Evolutionary conservation across 1,140 invertebrate species (phyloP).

Genomic region (Amyelois transitella): DNA sequence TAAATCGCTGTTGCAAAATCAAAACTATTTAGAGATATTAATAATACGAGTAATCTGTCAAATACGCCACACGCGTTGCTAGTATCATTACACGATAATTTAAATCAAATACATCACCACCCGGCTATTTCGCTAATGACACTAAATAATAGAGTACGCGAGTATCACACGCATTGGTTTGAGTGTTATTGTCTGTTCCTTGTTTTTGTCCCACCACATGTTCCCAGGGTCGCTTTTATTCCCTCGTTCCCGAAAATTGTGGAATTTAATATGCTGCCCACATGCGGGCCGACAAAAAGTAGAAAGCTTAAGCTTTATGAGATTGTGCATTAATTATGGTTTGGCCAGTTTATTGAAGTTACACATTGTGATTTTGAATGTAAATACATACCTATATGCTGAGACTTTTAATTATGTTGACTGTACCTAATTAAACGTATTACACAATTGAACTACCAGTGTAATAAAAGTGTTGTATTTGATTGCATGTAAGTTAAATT

Average conservation of each 20-base stretch:
- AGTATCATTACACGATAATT: background rate
- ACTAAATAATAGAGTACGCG: background rate
- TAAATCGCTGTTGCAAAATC: conserved; percentile 5
- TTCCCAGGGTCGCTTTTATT: conserved; percentile 33
- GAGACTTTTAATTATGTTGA: no score
- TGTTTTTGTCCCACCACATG: conserved; percentile 44
- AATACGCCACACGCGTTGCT: conserved; percentile 1
- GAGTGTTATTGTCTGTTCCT: conserved; percentile 19
- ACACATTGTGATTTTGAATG: background rate
- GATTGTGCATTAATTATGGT: conserved; percentile 1
- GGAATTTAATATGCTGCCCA: conserved; percentile 31
- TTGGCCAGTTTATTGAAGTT: background rate
- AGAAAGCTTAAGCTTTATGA: background rate
- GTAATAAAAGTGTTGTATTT: no score
- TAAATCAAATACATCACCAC: conserved; percentile 11
- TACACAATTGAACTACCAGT: no score
- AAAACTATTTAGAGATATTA: background rate
- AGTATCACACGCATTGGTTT: conserved; percentile 9
- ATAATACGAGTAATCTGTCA: background rate
- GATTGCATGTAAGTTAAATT: no score
- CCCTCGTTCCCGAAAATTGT: conserved; percentile 25
- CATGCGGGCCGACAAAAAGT: conserved; percentile 38
- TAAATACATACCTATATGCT: background rate
- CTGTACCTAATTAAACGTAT: no score
- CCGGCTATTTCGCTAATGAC: background rate